These are phyloP conservation scores for Pseudachorutes palmiensis DNA, from an alignment of 1,140 invertebrate genomes.

Conservation along the genomic window DNA sequence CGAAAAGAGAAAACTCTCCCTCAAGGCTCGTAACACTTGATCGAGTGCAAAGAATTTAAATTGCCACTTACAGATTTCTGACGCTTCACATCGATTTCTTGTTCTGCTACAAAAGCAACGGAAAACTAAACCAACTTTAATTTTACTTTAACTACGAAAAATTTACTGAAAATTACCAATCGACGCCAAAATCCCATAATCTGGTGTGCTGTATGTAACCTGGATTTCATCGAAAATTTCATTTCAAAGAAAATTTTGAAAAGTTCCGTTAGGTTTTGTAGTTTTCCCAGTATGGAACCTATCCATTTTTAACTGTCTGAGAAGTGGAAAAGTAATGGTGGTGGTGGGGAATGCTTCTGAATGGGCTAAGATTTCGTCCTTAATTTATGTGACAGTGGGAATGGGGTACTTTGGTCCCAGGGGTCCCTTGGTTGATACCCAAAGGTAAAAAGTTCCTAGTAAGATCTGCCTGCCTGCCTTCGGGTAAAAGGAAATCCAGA, in stretches of 20 bases:
- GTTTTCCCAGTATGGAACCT: constrained; percentile 1
- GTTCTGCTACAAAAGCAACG: constrained; percentile 1
- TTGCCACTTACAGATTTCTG: constrained; percentile 36
- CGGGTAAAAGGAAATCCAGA: too few species aligned
- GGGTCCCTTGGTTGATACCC: constrained; percentile 21
- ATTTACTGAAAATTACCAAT: background rate
- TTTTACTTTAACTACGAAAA: background rate
- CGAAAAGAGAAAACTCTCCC: constrained; percentile 27
- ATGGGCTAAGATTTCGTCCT: constrained; percentile 20
- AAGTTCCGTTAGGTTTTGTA: too few species aligned
- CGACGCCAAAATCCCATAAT: background rate
- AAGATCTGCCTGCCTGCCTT: too few species aligned
- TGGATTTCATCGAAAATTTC: too few species aligned
- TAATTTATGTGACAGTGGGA: constrained; percentile 36
- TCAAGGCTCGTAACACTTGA: constrained; percentile 36
- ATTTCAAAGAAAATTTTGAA: too few species aligned
- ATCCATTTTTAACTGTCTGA: constrained; percentile 4
- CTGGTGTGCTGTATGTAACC: too few species aligned
- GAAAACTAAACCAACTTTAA: background rate
- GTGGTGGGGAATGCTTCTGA: constrained; percentile 14
- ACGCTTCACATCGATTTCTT: constrained; percentile 29
- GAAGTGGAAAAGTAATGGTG: background rate
- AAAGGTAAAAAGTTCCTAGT: background rate
- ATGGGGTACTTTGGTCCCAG: constrained; percentile 37
- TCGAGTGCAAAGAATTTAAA: constrained; percentile 39